phyloP scores from a whole-genome alignment of 2,113 vertebrate species.

The Notarius lentiginosus region DNA sequence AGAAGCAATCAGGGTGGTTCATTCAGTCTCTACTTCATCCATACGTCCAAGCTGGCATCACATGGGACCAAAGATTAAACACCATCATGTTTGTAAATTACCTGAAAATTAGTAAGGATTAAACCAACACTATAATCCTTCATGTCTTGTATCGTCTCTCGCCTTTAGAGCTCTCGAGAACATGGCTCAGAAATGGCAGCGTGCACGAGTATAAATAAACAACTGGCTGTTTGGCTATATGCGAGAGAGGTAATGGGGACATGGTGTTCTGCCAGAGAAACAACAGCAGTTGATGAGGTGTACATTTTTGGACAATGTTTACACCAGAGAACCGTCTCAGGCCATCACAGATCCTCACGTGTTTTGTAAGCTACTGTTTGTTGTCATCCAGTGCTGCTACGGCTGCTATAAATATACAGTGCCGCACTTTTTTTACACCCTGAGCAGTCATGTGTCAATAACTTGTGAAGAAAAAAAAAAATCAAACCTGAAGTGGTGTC shows the following conservation, averaged over 20 bases:
- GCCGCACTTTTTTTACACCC: background rate
- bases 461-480: background rate
- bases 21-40: background rate
- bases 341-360: background rate
- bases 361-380: constrained; percentile 7
- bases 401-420: background rate
- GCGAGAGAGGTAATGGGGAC: constrained; percentile 45
- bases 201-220: constrained; percentile 65
- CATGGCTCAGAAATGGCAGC: constrained; percentile 50
- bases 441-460: background rate
- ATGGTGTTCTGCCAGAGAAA: constrained; percentile 61
- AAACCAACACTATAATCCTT: background rate
- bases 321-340: constrained; percentile 34
- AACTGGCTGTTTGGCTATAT: constrained; percentile 34
- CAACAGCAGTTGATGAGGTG: constrained; percentile 14
- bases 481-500: background rate
- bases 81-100: background rate
- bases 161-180: constrained; percentile 47
- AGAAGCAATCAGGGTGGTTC: background rate
- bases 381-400: constrained; percentile 38
- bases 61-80: background rate
- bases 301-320: background rate
- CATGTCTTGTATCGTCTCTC: background rate
- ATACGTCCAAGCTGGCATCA: background rate
- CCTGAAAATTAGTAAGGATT: background rate